Evolutionary conservation across 1,140 invertebrate genomes (phyloP).

Genomic region (Tetragnatha versicolor): DNA sequence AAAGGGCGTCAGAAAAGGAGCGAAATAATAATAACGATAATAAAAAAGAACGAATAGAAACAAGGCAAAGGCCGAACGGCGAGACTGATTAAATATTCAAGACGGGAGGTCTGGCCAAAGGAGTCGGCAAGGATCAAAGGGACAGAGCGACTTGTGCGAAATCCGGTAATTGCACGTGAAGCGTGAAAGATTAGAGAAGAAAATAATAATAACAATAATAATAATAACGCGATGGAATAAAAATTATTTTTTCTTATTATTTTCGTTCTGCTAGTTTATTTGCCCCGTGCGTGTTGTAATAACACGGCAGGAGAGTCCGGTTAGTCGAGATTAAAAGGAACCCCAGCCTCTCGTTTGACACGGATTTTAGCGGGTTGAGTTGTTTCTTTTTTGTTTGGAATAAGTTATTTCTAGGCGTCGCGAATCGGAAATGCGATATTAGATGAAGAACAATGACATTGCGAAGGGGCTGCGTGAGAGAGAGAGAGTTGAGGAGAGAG

Average conservation of each 20-base stretch:
- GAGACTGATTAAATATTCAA: conserved; percentile 52
- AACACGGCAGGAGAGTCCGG: conserved; percentile 29
- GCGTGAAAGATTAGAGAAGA: conserved; percentile 47
- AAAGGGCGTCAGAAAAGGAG: neutral
- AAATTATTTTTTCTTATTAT: neutral
- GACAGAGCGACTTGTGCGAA: conserved; percentile 29
- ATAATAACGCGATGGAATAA: neutral
- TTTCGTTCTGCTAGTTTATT: conserved; percentile 13
- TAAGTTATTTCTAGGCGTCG: no score
- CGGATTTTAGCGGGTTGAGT: no score
- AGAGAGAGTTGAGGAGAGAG: no score
- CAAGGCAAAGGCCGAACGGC: neutral
- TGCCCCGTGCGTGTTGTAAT: conserved; percentile 14
- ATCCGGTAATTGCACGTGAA: conserved; percentile 52
- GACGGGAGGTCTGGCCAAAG: conserved; percentile 17
- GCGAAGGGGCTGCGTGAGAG: no score
- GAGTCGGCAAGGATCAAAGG: conserved; percentile 39
- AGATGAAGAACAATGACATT: no score
- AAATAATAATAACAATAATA: conserved; percentile 20
- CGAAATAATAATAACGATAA: conserved; percentile 21
- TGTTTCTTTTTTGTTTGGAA: no score
- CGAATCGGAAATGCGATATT: no score
- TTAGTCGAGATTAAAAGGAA: no score
- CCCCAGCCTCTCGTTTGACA: no score
- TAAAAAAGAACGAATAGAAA: neutral